These are phyloP conservation scores for Phyllotreta striolata DNA, from an alignment of 2,888 invertebrate species.

Conservation along the genomic window DNA sequence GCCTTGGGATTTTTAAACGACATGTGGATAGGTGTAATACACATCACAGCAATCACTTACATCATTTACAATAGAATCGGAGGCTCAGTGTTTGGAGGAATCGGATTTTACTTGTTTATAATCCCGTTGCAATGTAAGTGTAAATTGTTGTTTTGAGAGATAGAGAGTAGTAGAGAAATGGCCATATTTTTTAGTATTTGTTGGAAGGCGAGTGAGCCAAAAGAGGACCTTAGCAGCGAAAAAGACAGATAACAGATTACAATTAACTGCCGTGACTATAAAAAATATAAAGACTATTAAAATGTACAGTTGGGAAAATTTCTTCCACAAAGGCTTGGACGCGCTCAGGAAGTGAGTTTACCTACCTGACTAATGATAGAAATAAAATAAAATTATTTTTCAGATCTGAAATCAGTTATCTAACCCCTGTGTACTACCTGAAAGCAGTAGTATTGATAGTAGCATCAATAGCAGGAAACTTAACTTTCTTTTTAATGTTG, in stretches of 20 bases:
- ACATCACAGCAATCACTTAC: slow-evolving; percentile 80
- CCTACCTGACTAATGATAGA: background rate
- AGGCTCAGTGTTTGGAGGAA: slow-evolving; percentile 63
- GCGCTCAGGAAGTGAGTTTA: slow-evolving; percentile 46
- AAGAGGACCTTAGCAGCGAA: slow-evolving; percentile 44
- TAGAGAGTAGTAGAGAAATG: no score
- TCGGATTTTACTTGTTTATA: slow-evolving; percentile 62
- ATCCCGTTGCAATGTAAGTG: slow-evolving; percentile 61
- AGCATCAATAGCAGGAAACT: slow-evolving; percentile 48
- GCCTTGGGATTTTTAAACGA: slow-evolving; percentile 89
- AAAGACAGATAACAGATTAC: slow-evolving; percentile 47
- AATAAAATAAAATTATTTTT: slow-evolving; percentile 38
- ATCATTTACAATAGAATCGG: slow-evolving; percentile 74
- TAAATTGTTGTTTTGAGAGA: slow-evolving; percentile 15
- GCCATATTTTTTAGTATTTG: slow-evolving; percentile 39
- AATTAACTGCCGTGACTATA: slow-evolving; percentile 48
- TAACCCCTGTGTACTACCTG: slow-evolving; percentile 55
- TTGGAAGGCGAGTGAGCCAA: slow-evolving; percentile 38
- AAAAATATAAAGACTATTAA: slow-evolving; percentile 50
- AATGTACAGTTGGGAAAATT: slow-evolving; percentile 52
- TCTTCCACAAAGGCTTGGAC: slow-evolving; percentile 47
- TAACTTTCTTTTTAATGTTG: slow-evolving; percentile 48
- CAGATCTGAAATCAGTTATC: slow-evolving; percentile 73
- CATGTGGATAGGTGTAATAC: slow-evolving; percentile 88
- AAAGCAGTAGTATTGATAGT: slow-evolving; percentile 53